Evolutionary conservation across 2,113 vertebrate species (phyloP), one percentile per base, ranked within the genome.

Genomic region (Astur gentilis): DNA sequence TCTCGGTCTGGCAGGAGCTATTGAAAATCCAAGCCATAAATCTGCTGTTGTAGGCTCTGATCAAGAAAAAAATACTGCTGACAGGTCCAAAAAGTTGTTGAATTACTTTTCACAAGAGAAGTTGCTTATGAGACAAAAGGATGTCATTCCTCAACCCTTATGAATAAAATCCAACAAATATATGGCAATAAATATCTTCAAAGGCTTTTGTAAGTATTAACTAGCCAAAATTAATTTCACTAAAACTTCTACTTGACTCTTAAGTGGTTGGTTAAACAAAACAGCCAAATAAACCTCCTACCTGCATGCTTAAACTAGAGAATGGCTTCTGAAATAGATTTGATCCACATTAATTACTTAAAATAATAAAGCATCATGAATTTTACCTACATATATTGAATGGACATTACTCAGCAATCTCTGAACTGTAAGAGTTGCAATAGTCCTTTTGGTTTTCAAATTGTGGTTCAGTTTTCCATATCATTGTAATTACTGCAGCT

Each of bases 171-270:
- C 45, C 55, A 93, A 65, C 36, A 91, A 91, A 85, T 79, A 89
- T 9, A 91, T 27, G 57, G 34, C 96, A 96, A 96, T 93, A 96
- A 96, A 94, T 96, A 83, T 52, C 79, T 95, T 96, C 87, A 97
- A 96, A 95, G 89, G 11, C 78, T 70, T 96, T 86, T 86, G 5
- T 64, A 83, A 78, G 12, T 67, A 91, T 64, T 95, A 96, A 78
- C 45, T 83, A 95, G 72, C 1, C 3, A 83, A 96, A 96, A 96
- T 93, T 88, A 95, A 95, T 96, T 95, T 94, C 62, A 80, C 75
- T 95, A 90, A 92, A 87, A 85, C 52, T 92, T 87, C 85, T 83
- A 72, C 93, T 80, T 79, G 80, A 91, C 73, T 92, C 73, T 50
- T 85, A 91, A 96, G 50, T 87, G 75, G 42, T 26, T 93, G 73